These are phyloP conservation scores for Pholis gunnellus DNA, from an alignment of 2,113 vertebrate genomes.

Conservation along the genomic window DNA sequence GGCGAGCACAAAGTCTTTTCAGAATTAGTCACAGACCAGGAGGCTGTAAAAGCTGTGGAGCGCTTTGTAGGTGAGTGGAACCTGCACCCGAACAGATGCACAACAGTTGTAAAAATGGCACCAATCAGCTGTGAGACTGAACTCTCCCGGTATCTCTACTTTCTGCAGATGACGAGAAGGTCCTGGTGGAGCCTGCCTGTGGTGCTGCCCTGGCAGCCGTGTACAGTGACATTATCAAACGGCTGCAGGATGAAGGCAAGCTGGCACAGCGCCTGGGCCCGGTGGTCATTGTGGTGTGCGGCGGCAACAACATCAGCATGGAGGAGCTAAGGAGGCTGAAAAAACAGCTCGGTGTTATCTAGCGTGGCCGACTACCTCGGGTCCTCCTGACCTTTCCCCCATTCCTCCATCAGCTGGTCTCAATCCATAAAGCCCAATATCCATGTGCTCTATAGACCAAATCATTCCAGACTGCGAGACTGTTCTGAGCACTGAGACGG, in stretches of 20 bases:
- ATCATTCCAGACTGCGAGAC: conserved; percentile 65
- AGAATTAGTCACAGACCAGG: conserved; percentile 87
- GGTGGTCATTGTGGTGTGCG: conserved; percentile 90
- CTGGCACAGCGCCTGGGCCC: conserved; percentile 78
- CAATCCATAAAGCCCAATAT: conserved; percentile 1
- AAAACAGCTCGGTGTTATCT: conserved; percentile 79
- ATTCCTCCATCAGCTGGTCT: conserved; percentile 27
- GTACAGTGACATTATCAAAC: conserved; percentile 86
- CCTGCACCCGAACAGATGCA: neutral
- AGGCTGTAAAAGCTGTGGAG: conserved; percentile 88
- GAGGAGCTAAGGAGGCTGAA: conserved; percentile 84
- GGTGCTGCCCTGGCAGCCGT: conserved; percentile 89
- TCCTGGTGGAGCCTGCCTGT: conserved; percentile 92
- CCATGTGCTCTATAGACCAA: conserved; percentile 26
- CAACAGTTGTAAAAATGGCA: neutral
- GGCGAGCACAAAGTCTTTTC: conserved; percentile 84
- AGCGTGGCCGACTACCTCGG: neutral
- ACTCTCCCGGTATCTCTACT: neutral
- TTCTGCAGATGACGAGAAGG: conserved; percentile 89
- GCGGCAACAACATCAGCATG: conserved; percentile 87
- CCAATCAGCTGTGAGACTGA: neutral
- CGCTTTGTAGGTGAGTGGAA: conserved; percentile 88
- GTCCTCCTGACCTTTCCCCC: conserved; percentile 11
- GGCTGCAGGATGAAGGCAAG: conserved; percentile 84
- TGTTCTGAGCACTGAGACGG: conserved; percentile 15